Percentiles rank a stretch among this genome's conserved stretches.
Conservation (phyloP, 2,113 vertebrate genomes). For the Callipepla californica region DNA sequence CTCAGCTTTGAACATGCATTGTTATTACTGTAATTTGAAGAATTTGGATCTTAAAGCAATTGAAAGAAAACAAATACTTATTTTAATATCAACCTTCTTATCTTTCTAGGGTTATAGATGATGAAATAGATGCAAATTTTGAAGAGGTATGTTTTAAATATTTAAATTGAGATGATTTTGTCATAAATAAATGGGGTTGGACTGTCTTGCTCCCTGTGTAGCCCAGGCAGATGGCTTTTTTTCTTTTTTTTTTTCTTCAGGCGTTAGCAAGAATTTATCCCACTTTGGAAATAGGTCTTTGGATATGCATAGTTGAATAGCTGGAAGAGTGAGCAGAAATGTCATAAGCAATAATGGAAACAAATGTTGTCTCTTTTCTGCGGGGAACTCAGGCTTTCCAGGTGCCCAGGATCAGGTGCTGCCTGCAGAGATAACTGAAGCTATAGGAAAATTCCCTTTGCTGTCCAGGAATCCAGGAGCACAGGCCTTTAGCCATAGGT, state of each 20-base stretch:
- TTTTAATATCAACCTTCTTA: constrained; percentile 33
- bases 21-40: neutral
- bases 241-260: neutral
- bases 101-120: constrained; percentile 78
- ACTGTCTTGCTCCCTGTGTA: neutral
- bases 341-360: neutral
- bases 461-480: neutral
- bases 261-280: neutral
- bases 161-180: neutral
- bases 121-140: constrained; percentile 78
- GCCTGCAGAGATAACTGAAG: neutral
- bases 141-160: constrained; percentile 75
- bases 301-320: neutral
- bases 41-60: neutral
- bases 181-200: neutral
- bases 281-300: neutral
- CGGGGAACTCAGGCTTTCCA: neutral
- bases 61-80: neutral
- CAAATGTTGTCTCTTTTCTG: neutral
- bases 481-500: neutral
- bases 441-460: neutral
- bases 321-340: neutral
- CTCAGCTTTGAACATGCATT: neutral
- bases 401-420: neutral
- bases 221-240: neutral